Evolutionary conservation across 23 tunicate genomes (phyloP), one percentile per base, ranked within the genome.

Genomic region (Diplosoma virens): DNA sequence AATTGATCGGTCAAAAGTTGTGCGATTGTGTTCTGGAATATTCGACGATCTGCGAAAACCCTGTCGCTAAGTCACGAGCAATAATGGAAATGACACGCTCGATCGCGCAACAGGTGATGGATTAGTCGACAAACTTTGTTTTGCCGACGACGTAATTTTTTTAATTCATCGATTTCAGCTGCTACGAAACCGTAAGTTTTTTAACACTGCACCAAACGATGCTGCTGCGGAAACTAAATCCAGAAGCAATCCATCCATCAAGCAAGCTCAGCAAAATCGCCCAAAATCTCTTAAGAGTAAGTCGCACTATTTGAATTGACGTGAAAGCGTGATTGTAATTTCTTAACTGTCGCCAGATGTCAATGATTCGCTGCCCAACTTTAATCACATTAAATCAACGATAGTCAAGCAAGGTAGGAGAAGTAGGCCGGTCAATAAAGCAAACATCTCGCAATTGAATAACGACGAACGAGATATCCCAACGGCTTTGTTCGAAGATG

Each of bases 1-100:
- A 82, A 47, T 30, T 89, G 59, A 71, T 92, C 32, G 97, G 97
- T 32, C 73, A 92, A 18, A 63, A 83, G 41, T 48, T 92, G 32
- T 92, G 97, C 67, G 97, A 92, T 52, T 71, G 86, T 28, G 78
- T 92, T 33, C 80, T 92, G 20, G 97, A 92, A 68, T 92, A 84
- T 65, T 76, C 79, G 47, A 52, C 55, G 25, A 61, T 85, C 26
- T 69, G 63, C 32, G 84, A 92, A 24, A 71, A 85, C 52, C 87
- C 91, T 4, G 45, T 81, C 80, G 76, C 83, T 2, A 85, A 85
- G 35, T 85, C 97, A 26, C 77, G 90, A 7, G 84, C 79, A 58
- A 76, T 92, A 2, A 29, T 92, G 67, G 86, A 92, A 36, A 82
- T 92, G 87, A 92, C 97, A 0, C 77, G 50, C 37, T 92, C 82